A percentile compares a stretch with the other conserved stretches of the same genome.
phyloP scores from a whole-genome alignment of 2,113 vertebrate genomes.

The Butastur rufipennis region DNA sequence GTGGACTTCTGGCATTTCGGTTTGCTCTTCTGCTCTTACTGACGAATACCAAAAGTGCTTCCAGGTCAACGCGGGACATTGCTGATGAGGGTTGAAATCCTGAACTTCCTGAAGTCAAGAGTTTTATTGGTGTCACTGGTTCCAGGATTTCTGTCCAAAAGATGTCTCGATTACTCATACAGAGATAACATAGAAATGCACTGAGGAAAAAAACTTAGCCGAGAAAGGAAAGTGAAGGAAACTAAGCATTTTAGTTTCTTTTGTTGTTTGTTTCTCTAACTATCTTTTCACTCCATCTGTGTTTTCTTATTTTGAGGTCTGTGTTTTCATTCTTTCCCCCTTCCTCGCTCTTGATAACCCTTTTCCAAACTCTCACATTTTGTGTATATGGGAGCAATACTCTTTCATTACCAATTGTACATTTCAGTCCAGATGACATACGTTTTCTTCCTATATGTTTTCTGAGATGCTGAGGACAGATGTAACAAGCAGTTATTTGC shows the following conservation, averaged over 20 bases:
- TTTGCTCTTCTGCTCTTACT: not conserved
- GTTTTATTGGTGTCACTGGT: not conserved
- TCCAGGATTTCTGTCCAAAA: not conserved
- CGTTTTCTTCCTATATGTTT: not conserved
- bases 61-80: not conserved
- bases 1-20: not conserved
- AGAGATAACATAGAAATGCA: not conserved
- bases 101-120: not conserved
- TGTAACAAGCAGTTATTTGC: not conserved
- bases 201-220: not conserved
- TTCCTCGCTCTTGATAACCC: not conserved
- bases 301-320: not conserved
- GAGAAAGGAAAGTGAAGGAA: not conserved
- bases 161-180: accelerated
- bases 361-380: not conserved
- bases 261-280: not conserved
- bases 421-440: not conserved
- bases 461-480: not conserved
- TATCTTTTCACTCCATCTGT: not conserved
- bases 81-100: not conserved
- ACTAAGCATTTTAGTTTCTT: not conserved
- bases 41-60: not conserved
- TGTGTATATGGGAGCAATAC: not conserved
- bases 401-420: not conserved
- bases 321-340: not conserved